Base-by-base conservation (phyloP, 2,888 invertebrate genomes). In the Fissipunctia ypsillon region DNA sequence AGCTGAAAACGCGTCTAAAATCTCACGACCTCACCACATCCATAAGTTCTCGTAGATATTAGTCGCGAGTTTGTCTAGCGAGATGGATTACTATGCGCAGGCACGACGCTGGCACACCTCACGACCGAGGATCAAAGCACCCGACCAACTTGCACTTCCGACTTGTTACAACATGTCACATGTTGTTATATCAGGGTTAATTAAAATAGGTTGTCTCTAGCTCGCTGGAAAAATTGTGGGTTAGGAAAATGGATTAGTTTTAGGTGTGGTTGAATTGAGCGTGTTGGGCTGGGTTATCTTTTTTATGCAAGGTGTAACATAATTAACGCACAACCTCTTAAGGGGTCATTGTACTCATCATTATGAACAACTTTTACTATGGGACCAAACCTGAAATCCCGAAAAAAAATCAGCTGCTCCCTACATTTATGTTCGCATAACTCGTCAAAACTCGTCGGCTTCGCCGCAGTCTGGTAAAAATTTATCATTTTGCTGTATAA, bases 81-180 rank as follows among this genome's bases (percentile, higher is more conserved):
- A 88, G 90, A 88, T 88, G 86, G 89, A 93, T 93, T 93, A 93
- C 91, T 93, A 94, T 94, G 93, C 93, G 84, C 84, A 81, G 88
- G 90, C 94, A 93, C 91, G 93, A 87, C 77, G 87, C 87, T 76
- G 89, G 90, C 84, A 81, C 89, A 91, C 92, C 91, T 92, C 92
- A 90, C 87, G 90, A 89, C 89, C 89, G 84, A 83, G 89, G 86
- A 89, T 88, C 88, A 88, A 88, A 85, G 87, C 87, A 84, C 83
- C 81, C 69, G 80, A 83, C 87, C 88, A 91, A 91, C 89, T 91
- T 90, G 86, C 81, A 88, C 85, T 87, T 87, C 87, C 87, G 85
- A 87, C 84, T 88, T 85, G 86, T 81, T 74, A 80, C 82, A 85
- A 84, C 85, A 84, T 81, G 86, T 80, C 79, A 86, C 80, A 84